phyloP scores from a whole-genome alignment of 2,113 vertebrate species.

The Sinocyclocheilus anshuiensis region DNA sequence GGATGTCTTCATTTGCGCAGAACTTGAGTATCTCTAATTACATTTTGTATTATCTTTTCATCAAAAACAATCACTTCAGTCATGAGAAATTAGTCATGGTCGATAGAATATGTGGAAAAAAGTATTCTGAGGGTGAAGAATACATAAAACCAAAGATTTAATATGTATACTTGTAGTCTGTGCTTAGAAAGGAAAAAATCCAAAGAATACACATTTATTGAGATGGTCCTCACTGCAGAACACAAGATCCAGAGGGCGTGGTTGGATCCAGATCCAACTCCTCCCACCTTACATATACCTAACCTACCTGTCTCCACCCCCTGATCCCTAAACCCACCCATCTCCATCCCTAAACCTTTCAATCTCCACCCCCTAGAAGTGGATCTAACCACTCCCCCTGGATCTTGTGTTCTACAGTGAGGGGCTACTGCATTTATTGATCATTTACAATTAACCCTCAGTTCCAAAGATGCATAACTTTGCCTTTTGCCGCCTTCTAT shows the following conservation, averaged over 20 bases:
- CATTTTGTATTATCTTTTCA: slow-evolving; percentile 7
- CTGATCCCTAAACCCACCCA: too few relatives aligned
- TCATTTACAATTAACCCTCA: not conserved
- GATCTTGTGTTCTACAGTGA: too few relatives aligned
- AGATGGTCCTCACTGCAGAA: too few relatives aligned
- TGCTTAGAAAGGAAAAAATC: not conserved
- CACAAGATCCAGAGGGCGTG: too few relatives aligned
- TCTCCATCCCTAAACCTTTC: too few relatives aligned
- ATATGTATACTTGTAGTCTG: not conserved
- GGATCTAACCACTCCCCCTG: too few relatives aligned
- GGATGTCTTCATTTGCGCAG: slow-evolving; percentile 6
- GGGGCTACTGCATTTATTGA: not conserved
- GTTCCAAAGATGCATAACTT: not conserved
- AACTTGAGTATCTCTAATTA: slow-evolving; percentile 18
- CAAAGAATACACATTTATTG: not conserved
- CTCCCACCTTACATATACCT: too few relatives aligned
- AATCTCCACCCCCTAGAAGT: too few relatives aligned
- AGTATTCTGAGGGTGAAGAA: not conserved
- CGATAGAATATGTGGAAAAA: not conserved
- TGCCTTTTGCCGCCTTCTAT: not conserved
- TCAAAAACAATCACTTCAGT: slow-evolving; percentile 24
- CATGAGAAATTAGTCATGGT: slow-evolving; percentile 6
- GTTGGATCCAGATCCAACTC: too few relatives aligned
- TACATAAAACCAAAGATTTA: not conserved
- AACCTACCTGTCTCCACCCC: too few relatives aligned